These are phyloP conservation scores for Anoplolepis gracilipes DNA, from an alignment of 1,140 invertebrate species.

Conservation along the genomic window DNA sequence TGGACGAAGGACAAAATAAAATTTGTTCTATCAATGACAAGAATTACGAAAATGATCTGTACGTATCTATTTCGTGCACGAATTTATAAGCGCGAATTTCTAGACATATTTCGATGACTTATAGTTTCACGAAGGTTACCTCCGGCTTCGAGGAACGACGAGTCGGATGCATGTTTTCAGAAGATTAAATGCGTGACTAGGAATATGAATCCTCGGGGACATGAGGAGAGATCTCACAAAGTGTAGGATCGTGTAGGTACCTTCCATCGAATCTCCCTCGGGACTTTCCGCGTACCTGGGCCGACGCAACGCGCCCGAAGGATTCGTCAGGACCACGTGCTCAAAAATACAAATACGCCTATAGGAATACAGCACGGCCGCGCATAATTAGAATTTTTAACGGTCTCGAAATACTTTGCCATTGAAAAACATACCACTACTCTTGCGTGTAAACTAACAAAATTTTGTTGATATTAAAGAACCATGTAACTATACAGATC, in stretches of 20 bases:
- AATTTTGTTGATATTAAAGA: neutral
- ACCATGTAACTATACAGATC: no score
- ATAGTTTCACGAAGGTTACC: neutral
- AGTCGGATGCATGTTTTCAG: slow-evolving; percentile 75
- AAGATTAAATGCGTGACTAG: slow-evolving; percentile 81
- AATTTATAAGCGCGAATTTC: neutral
- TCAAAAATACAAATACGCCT: slow-evolving; percentile 24
- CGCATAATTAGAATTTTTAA: slow-evolving; percentile 46
- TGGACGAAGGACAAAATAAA: neutral
- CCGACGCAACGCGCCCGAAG: slow-evolving; percentile 48
- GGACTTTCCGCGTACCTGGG: slow-evolving; percentile 79
- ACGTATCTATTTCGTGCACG: neutral
- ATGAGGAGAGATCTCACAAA: slow-evolving; percentile 78
- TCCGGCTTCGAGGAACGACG: slow-evolving; percentile 50
- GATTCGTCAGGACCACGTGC: slow-evolving; percentile 57
- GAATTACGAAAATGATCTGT: neutral
- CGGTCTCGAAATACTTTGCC: neutral
- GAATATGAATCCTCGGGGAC: slow-evolving; percentile 82
- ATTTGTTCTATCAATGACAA: neutral
- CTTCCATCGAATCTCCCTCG: slow-evolving; percentile 75
- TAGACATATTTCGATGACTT: neutral
- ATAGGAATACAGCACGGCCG: neutral
- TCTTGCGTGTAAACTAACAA: neutral
- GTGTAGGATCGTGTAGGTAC: slow-evolving; percentile 81
- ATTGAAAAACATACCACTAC: slow-evolving; percentile 2